Conservation (phyloP, 2,888 invertebrate genomes). For the Rambutsinella grinnellia region DNA sequence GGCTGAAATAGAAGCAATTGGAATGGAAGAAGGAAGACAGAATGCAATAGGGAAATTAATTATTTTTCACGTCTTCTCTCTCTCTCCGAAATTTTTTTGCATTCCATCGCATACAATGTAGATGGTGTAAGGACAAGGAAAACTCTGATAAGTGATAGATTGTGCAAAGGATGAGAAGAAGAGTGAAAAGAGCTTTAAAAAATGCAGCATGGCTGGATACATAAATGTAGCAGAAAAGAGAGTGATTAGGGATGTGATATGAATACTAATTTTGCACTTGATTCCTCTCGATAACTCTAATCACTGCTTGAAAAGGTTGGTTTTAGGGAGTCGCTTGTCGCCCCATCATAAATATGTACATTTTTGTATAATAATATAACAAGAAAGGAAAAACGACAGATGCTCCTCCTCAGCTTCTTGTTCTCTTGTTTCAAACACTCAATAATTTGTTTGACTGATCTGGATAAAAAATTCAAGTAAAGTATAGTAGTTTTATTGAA, state of each 20-base stretch:
- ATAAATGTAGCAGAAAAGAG: slow-evolving; percentile 16
- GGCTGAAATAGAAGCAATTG: no score
- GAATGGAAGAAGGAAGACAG: not conserved
- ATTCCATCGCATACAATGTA: not conserved
- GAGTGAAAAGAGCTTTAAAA: not conserved
- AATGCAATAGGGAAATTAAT: not conserved
- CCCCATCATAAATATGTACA: no score
- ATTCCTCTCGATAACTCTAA: not conserved
- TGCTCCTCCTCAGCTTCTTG: no score
- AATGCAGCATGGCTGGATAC: not conserved
- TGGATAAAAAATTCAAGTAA: no score
- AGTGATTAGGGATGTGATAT: slow-evolving; percentile 48
- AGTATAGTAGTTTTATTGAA: no score
- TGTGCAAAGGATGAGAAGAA: not conserved
- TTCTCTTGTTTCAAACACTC: no score
- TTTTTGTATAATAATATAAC: no score
- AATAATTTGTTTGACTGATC: no score
- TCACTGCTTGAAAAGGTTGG: not conserved
- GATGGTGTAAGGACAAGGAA: not conserved
- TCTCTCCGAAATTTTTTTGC: not conserved
- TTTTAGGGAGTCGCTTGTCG: no score
- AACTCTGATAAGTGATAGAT: not conserved
- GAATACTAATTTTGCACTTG: slow-evolving; percentile 41
- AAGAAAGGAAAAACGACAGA: no score
- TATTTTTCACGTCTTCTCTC: not conserved